Conservation (phyloP, 2,113 vertebrate genomes). For the Fulica atra region DNA sequence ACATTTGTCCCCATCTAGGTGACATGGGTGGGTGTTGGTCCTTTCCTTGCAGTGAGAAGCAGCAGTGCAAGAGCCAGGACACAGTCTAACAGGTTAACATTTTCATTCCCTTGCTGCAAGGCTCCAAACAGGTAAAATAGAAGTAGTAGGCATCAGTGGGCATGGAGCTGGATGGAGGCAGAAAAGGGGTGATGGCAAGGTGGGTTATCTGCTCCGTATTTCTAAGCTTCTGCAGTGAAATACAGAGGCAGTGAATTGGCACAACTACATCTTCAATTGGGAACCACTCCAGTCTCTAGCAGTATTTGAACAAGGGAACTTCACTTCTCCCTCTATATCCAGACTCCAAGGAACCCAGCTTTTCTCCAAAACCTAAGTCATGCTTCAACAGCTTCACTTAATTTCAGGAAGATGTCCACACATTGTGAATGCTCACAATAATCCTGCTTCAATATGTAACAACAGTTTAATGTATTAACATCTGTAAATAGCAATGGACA, state of each 20-base stretch:
- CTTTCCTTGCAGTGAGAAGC: neutral
- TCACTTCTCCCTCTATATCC: neutral
- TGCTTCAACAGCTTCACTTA: rapidly evolving
- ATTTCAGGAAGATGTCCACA: neutral
- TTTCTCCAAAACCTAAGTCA: neutral
- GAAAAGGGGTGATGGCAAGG: neutral
- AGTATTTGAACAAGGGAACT: neutral
- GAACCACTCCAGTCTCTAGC: neutral
- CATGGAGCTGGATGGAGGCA: neutral
- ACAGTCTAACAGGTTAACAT: neutral
- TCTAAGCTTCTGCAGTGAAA: neutral
- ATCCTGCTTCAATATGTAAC: neutral
- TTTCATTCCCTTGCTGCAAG: neutral
- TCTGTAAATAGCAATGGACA: neutral
- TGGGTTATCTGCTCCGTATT: neutral
- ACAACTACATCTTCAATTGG: neutral
- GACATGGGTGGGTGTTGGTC: no score
- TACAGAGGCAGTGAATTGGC: neutral
- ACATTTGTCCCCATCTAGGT: neutral
- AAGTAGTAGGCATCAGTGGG: neutral
- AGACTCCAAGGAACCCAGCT: neutral
- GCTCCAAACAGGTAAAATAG: neutral
- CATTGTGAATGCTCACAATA: neutral
- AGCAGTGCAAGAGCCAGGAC: neutral
- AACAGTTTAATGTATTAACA: neutral